Evolutionary conservation across 2,888 invertebrate species (phyloP).

Genomic region (Pharmacophagus antenor): DNA sequence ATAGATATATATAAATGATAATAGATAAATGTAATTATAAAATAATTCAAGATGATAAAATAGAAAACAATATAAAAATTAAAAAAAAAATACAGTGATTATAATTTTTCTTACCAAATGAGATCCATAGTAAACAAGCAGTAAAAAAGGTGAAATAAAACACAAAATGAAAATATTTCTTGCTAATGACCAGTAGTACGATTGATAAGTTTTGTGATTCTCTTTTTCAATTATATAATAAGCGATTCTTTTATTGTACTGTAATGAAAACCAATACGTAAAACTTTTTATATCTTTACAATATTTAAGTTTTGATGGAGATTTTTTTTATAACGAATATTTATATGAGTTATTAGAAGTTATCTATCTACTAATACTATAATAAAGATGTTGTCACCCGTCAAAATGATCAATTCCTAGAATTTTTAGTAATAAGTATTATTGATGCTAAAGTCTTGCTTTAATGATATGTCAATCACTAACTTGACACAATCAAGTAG

Average conservation of each 20-base stretch:
- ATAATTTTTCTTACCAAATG: constrained; percentile 3
- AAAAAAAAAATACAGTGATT: background rate
- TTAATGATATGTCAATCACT: background rate
- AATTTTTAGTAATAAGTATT: no score
- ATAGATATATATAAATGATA: no score
- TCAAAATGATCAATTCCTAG: no score
- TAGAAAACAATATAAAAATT: background rate
- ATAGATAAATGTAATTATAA: no score
- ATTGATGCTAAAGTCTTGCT: no score
- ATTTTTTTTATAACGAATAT: no score
- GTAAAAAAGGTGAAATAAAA: constrained; percentile 2
- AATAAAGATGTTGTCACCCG: no score
- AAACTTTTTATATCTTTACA: no score
- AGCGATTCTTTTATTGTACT: constrained; percentile 1
- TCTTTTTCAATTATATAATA: constrained; percentile 6
- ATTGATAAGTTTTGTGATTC: constrained; percentile 19
- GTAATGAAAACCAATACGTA: background rate
- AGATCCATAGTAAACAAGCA: constrained; percentile 12
- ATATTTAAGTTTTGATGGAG: no score
- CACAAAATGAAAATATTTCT: background rate
- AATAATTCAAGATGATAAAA: no score
- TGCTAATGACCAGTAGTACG: constrained; percentile 1
- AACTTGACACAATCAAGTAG: background rate
- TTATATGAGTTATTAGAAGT: no score
- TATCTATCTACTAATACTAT: no score